Evolutionary conservation across 2,888 invertebrate genomes (phyloP).

Genomic region (Achlya flavicornis): DNA sequence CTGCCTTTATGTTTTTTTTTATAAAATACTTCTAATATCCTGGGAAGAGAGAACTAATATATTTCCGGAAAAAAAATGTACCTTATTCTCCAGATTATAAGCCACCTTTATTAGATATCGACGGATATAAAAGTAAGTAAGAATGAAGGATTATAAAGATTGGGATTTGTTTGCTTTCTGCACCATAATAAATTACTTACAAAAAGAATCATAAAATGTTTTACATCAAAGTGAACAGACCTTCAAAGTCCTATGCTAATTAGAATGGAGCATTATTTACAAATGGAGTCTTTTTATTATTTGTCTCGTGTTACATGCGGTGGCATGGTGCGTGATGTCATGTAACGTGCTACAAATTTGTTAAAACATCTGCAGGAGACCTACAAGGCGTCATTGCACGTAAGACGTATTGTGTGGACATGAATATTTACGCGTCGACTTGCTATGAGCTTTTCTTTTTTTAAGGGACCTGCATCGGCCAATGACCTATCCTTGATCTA

Average conservation of each 20-base stretch:
- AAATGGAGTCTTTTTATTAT: not conserved
- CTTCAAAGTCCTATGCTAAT: not conserved
- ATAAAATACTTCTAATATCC: too few relatives aligned
- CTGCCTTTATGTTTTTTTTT: too few relatives aligned
- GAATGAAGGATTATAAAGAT: too few relatives aligned
- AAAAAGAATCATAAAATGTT: not conserved
- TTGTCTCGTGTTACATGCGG: not conserved
- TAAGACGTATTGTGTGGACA: conserved; percentile 4
- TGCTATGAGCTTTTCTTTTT: conserved; percentile 2
- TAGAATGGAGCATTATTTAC: not conserved
- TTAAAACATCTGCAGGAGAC: not conserved
- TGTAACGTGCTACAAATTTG: conserved; percentile 7
- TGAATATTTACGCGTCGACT: not conserved
- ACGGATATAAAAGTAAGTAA: too few relatives aligned
- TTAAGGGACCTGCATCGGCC: conserved; percentile 1
- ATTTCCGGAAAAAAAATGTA: too few relatives aligned
- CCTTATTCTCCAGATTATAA: too few relatives aligned
- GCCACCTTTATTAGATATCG: too few relatives aligned
- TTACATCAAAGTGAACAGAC: not conserved
- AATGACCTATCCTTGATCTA: not conserved
- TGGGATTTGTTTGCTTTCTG: not conserved
- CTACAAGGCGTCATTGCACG: conserved; percentile 4
- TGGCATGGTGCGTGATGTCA: not conserved
- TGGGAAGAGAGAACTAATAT: too few relatives aligned
- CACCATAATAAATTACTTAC: not conserved